Conservation (phyloP, 2,113 vertebrate species). For the Osmerus mordax region DNA sequence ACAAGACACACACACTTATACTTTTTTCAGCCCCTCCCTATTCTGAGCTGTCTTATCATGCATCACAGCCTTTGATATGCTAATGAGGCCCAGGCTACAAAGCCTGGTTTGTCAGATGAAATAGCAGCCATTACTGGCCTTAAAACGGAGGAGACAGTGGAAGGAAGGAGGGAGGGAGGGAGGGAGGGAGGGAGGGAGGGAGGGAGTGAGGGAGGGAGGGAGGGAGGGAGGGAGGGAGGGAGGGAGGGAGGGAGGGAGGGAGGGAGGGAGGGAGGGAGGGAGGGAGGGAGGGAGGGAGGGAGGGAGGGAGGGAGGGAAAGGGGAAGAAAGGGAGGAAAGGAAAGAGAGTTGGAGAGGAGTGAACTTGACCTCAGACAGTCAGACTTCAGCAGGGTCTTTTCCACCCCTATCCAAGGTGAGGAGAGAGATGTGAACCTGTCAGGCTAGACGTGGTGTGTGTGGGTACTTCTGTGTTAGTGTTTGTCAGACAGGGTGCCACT, state of each 20-base stretch:
- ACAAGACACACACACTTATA: too few species aligned
- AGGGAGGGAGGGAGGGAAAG: constrained; percentile 6
- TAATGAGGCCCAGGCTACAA: too few species aligned
- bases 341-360: constrained; percentile 13
- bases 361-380: not conserved
- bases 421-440: not conserved
- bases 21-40: too few species aligned
- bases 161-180: not conserved
- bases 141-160: not conserved
- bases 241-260: not conserved
- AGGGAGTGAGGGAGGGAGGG: constrained; percentile 10
- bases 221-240: constrained; percentile 6
- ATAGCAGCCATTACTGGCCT: too few species aligned
- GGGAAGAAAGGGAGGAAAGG: constrained; percentile 14
- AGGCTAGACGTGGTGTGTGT: not conserved
- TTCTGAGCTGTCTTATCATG: too few species aligned
- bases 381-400: not conserved
- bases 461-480: not conserved
- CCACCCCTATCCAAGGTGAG: not conserved
- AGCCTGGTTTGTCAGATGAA: too few species aligned
- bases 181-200: not conserved
- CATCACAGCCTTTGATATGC: too few species aligned
- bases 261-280: not conserved
- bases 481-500: not conserved
- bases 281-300: not conserved